These are phyloP conservation scores for Actinemys pallida DNA, from an alignment of 2,113 vertebrate species.

Conservation along the genomic window DNA sequence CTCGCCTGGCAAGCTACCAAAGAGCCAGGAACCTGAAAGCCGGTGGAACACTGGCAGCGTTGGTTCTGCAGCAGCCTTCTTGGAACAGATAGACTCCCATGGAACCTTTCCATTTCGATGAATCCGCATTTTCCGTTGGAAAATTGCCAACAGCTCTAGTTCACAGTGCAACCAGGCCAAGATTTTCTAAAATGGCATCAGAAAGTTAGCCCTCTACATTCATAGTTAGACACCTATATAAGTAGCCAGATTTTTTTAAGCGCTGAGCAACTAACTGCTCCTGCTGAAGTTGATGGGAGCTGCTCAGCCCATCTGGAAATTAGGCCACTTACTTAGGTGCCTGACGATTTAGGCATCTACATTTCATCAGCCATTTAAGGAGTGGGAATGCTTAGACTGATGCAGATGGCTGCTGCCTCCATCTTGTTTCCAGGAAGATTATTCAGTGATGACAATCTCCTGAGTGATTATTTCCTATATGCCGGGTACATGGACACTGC, in stretches of 20 bases:
- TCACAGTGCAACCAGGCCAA: neutral
- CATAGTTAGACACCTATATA: neutral
- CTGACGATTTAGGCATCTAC: neutral
- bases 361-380: neutral
- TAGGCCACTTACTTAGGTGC: neutral
- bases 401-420: neutral
- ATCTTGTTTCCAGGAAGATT: neutral
- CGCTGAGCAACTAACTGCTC: neutral
- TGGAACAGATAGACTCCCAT: neutral
- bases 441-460: neutral
- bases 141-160: neutral
- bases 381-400: neutral
- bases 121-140: neutral
- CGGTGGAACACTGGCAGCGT: neutral
- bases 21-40: neutral
- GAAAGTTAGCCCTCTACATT: neutral
- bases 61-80: neutral
- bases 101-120: neutral
- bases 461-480: neutral
- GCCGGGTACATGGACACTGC: neutral
- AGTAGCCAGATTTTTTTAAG: neutral
- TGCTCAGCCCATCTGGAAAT: neutral
- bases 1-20: neutral
- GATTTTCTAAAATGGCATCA: neutral
- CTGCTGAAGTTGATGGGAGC: neutral